phyloP scores from a whole-genome alignment of 2,797 vertebrate genomes.

The Chrosomus eos region DNA sequence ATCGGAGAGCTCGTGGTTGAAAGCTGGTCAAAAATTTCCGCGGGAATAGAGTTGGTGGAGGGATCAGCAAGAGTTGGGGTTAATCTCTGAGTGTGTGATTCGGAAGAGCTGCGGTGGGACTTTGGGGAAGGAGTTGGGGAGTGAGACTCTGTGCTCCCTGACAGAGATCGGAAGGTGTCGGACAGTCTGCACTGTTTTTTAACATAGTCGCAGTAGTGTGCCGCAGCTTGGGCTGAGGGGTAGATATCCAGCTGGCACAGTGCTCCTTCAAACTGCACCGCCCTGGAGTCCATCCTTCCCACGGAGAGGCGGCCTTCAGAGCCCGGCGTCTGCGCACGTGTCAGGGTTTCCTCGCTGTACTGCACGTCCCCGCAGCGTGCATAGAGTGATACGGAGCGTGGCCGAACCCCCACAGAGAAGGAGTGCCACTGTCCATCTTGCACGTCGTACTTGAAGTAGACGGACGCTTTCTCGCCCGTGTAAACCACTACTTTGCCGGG shows the following conservation, averaged over 20 bases:
- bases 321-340: constrained; percentile 76
- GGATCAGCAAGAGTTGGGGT: constrained; percentile 50
- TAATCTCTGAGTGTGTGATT: constrained; percentile 48
- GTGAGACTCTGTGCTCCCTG: constrained; percentile 48
- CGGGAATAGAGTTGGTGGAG: constrained; percentile 49
- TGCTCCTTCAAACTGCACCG: constrained; percentile 85
- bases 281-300: constrained; percentile 89
- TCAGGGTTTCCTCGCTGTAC: constrained; percentile 80
- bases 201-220: constrained; percentile 89
- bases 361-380: constrained; percentile 84
- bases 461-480: constrained; percentile 83
- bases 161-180: constrained; percentile 83
- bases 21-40: constrained; percentile 48
- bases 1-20: constrained; percentile 61
- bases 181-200: constrained; percentile 89
- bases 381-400: constrained; percentile 82
- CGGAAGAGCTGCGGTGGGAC: constrained; percentile 26
- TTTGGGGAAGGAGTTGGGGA: constrained; percentile 46
- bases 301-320: constrained; percentile 84
- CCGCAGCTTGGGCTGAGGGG: constrained; percentile 86
- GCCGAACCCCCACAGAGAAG: constrained; percentile 83
- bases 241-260: constrained; percentile 95
- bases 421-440: constrained; percentile 88
- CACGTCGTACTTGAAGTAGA: constrained; percentile 86
- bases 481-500: constrained; percentile 86